A percentile compares a stretch with the other conserved stretches of the same genome.
Evolutionary conservation across 1,140 invertebrate species (phyloP).

Genomic region (Danaus plexippus): DNA sequence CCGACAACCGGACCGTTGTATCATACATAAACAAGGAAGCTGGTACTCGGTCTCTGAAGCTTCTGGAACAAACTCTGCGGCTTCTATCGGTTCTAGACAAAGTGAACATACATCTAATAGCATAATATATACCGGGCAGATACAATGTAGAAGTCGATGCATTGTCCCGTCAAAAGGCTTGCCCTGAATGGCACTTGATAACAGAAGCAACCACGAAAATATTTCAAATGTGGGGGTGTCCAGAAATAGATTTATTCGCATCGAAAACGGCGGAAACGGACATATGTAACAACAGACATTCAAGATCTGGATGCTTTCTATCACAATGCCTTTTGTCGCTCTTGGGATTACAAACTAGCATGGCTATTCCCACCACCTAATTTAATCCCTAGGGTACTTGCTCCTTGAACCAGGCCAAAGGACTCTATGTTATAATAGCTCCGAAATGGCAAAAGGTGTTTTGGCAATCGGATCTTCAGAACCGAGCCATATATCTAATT

Average conservation of each 20-base stretch:
- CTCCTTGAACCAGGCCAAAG: constrained; percentile 18
- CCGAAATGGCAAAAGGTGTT: constrained; percentile 31
- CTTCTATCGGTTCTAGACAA: constrained; percentile 31
- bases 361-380: constrained; percentile 47
- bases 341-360: constrained; percentile 37
- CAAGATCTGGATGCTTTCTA: constrained; percentile 26
- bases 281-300: constrained; percentile 33
- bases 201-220: constrained; percentile 3
- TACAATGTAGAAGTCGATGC: constrained; percentile 24
- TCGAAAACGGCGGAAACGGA: constrained; percentile 30
- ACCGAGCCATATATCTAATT: constrained; percentile 23
- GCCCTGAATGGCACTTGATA: constrained; percentile 13
- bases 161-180: constrained; percentile 9
- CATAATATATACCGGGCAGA: constrained; percentile 19
- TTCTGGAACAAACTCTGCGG: constrained; percentile 33
- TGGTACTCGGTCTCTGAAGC: constrained; percentile 35
- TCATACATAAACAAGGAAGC: constrained; percentile 43
- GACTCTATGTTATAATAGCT: constrained; percentile 21
- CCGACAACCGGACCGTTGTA: constrained; percentile 45
- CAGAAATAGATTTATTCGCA: constrained; percentile 46
- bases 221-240: constrained; percentile 33
- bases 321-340: constrained; percentile 34
- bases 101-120: constrained; percentile 17
- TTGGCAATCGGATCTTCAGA: constrained; percentile 26
- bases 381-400: constrained; percentile 24